Conservation (phyloP, 2,113 vertebrate species). For the Paradoxurus hermaphroditus region DNA sequence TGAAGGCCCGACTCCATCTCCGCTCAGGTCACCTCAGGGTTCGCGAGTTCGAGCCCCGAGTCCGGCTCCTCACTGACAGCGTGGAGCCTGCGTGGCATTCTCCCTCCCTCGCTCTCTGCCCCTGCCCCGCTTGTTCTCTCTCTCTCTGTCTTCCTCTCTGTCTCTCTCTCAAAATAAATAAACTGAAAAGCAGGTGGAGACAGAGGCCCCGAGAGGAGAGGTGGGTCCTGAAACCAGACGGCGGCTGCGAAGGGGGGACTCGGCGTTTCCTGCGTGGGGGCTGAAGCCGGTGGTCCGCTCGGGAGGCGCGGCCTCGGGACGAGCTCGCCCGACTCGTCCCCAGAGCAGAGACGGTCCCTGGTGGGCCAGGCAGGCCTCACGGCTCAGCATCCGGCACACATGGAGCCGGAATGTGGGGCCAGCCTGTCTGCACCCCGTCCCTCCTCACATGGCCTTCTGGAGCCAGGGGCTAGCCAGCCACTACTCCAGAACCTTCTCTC, state of each 20-base stretch:
- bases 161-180: no score
- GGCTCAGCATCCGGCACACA: neutral
- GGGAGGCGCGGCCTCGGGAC: neutral
- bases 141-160: no score
- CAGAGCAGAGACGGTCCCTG: neutral
- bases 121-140: no score
- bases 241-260: neutral
- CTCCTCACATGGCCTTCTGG: no score
- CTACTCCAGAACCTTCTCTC: no score
- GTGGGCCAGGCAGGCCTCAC: neutral
- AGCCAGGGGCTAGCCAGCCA: no score
- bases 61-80: no score
- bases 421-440: neutral
- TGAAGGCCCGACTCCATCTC: no score
- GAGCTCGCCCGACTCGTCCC: accelerated
- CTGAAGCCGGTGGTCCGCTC: neutral
- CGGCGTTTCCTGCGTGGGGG: neutral
- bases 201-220: neutral
- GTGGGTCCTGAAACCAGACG: neutral
- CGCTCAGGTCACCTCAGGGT: no score
- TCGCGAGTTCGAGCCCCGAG: no score
- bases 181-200: neutral
- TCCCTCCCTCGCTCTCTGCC: no score
- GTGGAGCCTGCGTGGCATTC: no score
- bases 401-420: accelerated